Conservation (phyloP, 2,797 vertebrate species). For the Neosalanx taihuensis region DNA sequence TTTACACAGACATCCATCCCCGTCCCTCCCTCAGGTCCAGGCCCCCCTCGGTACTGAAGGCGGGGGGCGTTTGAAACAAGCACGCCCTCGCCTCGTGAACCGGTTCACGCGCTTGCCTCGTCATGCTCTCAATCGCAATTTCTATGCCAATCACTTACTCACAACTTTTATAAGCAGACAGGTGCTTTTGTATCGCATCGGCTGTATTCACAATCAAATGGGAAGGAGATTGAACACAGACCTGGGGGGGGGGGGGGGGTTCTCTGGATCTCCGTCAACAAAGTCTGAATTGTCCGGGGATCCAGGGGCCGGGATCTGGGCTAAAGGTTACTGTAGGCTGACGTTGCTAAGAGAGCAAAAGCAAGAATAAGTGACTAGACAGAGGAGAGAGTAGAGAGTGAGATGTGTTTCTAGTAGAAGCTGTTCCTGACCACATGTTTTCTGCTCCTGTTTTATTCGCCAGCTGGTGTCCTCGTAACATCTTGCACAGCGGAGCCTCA, state of each 20-base stretch:
- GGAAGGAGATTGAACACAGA: too few species aligned
- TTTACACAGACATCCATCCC: slow-evolving; percentile 46
- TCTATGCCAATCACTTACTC: neutral
- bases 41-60: neutral
- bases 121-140: neutral
- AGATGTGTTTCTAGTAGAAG: slow-evolving; percentile 4
- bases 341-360: neutral
- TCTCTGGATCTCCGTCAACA: neutral
- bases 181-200: neutral
- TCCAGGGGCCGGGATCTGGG: neutral
- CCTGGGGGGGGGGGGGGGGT: too few species aligned
- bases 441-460: neutral
- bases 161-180: neutral
- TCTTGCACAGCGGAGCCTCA: neutral
- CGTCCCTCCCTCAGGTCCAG: neutral
- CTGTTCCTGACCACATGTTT: slow-evolving; percentile 1
- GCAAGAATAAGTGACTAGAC: neutral
- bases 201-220: neutral
- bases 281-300: neutral
- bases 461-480: neutral
- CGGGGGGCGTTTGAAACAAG: neutral
- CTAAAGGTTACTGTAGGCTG: neutral
- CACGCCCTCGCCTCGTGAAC: neutral
- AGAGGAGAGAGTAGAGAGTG: neutral
- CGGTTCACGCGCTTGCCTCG: neutral